Percentiles rank a stretch among this genome's conserved stretches.
These are phyloP conservation scores for Chlorodrepanis virens DNA, from an alignment of 2,113 vertebrate species.

Conservation along the genomic window DNA sequence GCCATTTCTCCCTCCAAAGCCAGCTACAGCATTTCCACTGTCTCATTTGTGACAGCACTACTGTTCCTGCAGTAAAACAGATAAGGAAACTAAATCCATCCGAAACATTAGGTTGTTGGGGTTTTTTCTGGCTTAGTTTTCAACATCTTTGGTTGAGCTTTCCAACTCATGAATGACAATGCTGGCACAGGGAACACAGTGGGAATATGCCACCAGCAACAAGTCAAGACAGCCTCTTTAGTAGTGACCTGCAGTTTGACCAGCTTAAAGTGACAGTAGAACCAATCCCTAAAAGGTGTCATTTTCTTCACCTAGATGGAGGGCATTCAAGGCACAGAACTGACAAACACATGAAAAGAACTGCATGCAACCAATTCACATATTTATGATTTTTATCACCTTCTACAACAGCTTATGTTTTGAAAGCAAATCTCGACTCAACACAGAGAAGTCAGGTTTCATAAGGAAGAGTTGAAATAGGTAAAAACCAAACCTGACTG, in stretches of 20 bases:
- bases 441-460: not conserved
- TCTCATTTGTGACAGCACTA: not conserved
- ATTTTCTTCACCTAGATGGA: not conserved
- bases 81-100: constrained; percentile 39
- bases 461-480: not conserved
- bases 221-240: not conserved
- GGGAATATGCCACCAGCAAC: not conserved
- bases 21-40: constrained; percentile 19
- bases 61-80: constrained; percentile 43
- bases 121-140: not conserved
- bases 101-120: not conserved
- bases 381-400: not conserved
- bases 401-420: not conserved
- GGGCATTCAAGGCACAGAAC: not conserved
- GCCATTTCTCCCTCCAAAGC: constrained; percentile 34
- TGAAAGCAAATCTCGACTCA: not conserved
- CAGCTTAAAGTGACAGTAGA: not conserved
- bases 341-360: not conserved
- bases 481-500: not conserved
- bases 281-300: not conserved
- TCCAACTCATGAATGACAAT: not conserved
- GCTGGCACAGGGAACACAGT: not conserved
- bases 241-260: not conserved
- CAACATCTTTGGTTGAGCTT: not conserved
- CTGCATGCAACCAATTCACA: not conserved